Conservation (phyloP, 1,140 invertebrate genomes). For the Cheumatopsyche charites region DNA sequence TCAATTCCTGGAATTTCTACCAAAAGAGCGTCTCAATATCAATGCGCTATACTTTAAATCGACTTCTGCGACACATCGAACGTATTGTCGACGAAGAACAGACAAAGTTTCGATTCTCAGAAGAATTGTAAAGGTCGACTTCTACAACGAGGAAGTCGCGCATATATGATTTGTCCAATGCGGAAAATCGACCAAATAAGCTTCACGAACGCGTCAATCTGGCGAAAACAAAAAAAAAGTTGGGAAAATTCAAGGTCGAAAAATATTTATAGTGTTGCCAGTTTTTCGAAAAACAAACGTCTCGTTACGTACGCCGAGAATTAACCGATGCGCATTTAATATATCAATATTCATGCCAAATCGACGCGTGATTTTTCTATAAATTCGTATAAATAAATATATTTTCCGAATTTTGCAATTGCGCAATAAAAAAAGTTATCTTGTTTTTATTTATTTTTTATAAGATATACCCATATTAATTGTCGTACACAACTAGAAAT, state of each 20-base stretch:
- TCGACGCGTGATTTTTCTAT: neutral
- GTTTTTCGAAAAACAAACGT: constrained; percentile 10
- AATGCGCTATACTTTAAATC: no score
- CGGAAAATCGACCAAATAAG: constrained; percentile 5
- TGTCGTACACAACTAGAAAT: no score
- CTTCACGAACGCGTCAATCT: neutral
- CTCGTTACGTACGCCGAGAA: neutral
- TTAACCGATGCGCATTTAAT: neutral
- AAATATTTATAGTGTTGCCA: constrained; percentile 10
- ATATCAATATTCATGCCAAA: neutral
- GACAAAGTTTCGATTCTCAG: no score
- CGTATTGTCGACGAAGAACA: no score
- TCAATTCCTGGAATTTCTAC: no score
- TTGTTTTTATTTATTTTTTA: no score
- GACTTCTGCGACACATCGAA: no score
- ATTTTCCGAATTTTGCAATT: no score
- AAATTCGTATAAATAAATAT: neutral
- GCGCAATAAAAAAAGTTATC: no score
- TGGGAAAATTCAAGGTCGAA: constrained; percentile 23
- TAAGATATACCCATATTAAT: no score
- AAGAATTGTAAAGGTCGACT: no score
- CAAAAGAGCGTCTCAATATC: no score
- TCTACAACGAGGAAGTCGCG: neutral
- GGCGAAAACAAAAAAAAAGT: neutral
- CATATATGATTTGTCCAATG: neutral